Conservation (phyloP, 2,113 vertebrate genomes). For the Clinocottus analis region DNA sequence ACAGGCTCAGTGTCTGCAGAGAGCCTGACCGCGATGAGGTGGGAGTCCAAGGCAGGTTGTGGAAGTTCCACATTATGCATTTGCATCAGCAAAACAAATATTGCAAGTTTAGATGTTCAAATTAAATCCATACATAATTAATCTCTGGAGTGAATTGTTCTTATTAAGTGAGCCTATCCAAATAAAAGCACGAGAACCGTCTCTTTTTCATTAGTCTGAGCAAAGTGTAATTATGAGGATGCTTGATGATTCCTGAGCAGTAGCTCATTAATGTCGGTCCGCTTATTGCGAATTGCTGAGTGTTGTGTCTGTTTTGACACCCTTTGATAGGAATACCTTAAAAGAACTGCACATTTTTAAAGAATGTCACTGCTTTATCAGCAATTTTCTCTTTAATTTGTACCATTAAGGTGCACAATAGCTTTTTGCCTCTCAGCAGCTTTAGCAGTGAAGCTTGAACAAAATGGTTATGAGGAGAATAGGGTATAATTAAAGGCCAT, state of each 20-base stretch:
- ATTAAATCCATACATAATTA: neutral
- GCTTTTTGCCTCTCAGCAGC: conserved; percentile 8
- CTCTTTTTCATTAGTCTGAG: conserved; percentile 12
- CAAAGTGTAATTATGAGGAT: conserved; percentile 21
- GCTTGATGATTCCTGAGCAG: conserved; percentile 22
- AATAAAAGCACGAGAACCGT: neutral
- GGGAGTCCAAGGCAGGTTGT: conserved; percentile 1
- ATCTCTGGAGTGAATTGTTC: neutral
- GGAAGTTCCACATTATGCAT: conserved; percentile 12
- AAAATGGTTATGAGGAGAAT: neutral
- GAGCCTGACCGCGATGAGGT: neutral
- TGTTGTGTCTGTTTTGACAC: conserved; percentile 17
- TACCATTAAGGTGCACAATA: conserved; percentile 30
- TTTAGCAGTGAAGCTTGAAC: conserved; percentile 4
- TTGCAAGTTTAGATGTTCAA: conserved; percentile 12
- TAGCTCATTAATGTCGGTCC: conserved; percentile 13
- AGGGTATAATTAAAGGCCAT: neutral
- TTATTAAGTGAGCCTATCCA: conserved; percentile 6
- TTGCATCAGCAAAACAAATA: conserved; percentile 43
- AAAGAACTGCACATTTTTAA: conserved; percentile 10
- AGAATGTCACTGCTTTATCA: conserved; percentile 13
- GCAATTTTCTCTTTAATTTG: conserved; percentile 34
- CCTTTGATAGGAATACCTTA: conserved; percentile 6
- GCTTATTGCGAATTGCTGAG: conserved; percentile 31
- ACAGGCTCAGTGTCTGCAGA: neutral